phyloP scores from a whole-genome alignment of 2,888 invertebrate genomes.

The Nephrotoma guestfalica region DNA sequence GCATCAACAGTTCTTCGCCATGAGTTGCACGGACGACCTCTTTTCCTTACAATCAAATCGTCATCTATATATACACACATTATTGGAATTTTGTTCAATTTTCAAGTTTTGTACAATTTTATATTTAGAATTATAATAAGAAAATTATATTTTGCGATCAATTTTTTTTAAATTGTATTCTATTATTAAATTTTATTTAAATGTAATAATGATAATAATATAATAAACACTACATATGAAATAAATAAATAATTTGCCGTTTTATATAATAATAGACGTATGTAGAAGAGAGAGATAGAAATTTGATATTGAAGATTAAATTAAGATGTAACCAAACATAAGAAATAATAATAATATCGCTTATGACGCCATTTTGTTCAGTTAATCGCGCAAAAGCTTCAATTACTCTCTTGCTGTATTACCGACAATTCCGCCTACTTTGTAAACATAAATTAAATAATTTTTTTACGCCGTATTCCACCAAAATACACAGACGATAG shows the following conservation, averaged over 20 bases:
- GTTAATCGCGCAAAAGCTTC: neutral
- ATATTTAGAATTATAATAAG: neutral
- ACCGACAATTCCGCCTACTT: neutral
- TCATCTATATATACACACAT: constrained; percentile 1
- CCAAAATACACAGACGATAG: neutral
- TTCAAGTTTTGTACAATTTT: neutral
- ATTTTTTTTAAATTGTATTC: neutral
- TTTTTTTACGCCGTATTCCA: neutral
- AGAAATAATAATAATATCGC: neutral
- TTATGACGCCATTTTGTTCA: neutral
- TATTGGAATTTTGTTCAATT: neutral
- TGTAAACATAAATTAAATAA: neutral
- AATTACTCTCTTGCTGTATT: neutral
- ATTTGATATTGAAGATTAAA: neutral
- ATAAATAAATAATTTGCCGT: neutral
- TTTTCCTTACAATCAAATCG: constrained; percentile 4
- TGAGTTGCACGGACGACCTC: constrained; percentile 4
- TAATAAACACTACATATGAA: neutral
- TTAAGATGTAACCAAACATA: neutral
- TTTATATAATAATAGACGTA: neutral
- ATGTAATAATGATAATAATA: neutral
- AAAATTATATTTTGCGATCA: neutral
- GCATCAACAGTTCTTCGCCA: constrained; percentile 4
- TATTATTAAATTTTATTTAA: neutral
- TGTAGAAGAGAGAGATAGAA: neutral